Percentiles rank a stretch among this genome's conserved stretches.
phyloP scores from a whole-genome alignment of 2,113 vertebrate genomes.

The Silurus asotus region DNA sequence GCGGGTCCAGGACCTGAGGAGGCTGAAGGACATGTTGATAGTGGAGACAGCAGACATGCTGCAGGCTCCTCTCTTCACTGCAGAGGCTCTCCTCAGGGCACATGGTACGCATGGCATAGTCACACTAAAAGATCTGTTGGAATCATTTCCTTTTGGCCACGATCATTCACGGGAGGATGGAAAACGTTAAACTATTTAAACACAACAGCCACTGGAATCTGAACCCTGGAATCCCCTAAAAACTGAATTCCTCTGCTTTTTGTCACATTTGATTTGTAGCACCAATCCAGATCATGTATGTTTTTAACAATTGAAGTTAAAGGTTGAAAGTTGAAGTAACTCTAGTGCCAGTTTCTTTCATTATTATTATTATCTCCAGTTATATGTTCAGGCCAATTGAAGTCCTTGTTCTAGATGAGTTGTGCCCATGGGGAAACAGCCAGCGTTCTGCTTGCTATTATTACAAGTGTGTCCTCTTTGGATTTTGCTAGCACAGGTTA shows the following conservation, averaged over 20 bases:
- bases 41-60: slow-evolving; percentile 99
- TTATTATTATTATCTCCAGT: slow-evolving; percentile 37
- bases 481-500: slow-evolving; percentile 14
- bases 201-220: not conserved
- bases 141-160: not conserved
- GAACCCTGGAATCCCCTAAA: not conserved
- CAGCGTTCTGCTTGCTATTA: slow-evolving; percentile 38
- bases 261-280: not conserved
- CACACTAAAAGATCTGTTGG: slow-evolving; percentile 27
- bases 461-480: slow-evolving; percentile 40
- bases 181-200: not conserved
- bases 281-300: not conserved
- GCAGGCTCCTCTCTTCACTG: slow-evolving; percentile 94
- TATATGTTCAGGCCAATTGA: slow-evolving; percentile 35
- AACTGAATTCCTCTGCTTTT: not conserved
- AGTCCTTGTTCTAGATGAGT: slow-evolving; percentile 44
- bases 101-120: slow-evolving; percentile 77
- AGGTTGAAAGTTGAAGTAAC: slow-evolving; percentile 11
- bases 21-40: slow-evolving; percentile 96
- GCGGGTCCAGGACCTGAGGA: slow-evolving; percentile 89
- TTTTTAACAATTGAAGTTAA: not conserved
- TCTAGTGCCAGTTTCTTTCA: slow-evolving; percentile 27
- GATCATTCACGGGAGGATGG: not conserved
- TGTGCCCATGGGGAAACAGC: slow-evolving; percentile 28
- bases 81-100: slow-evolving; percentile 93